A percentile compares a stretch with the other conserved stretches of the same genome.
Conservation (phyloP, 2,113 vertebrate genomes). For the Fregetta grallaria region DNA sequence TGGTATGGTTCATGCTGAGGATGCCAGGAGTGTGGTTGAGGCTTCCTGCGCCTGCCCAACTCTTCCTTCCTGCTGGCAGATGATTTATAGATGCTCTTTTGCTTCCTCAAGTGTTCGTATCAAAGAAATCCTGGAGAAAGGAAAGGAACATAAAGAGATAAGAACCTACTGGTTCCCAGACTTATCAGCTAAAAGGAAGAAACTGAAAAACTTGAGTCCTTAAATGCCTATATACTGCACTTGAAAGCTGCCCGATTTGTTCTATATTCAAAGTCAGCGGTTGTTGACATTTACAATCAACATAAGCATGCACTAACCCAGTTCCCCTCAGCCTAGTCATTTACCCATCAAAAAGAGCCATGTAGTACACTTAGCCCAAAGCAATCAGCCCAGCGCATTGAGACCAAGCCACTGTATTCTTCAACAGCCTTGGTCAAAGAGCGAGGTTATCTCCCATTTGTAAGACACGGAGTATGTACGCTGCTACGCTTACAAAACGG, state of each 20-base stretch:
- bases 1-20: not conserved
- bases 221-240: not conserved
- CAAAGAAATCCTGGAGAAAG: not conserved
- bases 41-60: not conserved
- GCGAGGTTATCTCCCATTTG: not conserved
- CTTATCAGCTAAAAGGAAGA: not conserved
- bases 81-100: slow-evolving; percentile 2
- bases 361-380: not conserved
- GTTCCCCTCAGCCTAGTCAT: not conserved
- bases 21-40: not conserved
- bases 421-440: not conserved
- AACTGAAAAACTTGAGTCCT: not conserved
- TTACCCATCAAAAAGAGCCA: not conserved
- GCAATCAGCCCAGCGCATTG: fast-evolving
- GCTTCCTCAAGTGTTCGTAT: not conserved
- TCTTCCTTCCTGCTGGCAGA: not conserved
- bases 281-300: not conserved
- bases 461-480: not conserved
- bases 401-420: not conserved
- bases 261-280: not conserved
- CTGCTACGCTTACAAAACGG: not conserved
- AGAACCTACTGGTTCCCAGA: not conserved
- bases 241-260: not conserved
- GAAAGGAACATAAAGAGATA: not conserved
- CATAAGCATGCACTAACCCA: not conserved